A percentile compares a stretch with the other conserved stretches of the same genome.
These are phyloP conservation scores for Periparus ater DNA, from an alignment of 2,797 vertebrate genomes.

Conservation along the genomic window DNA sequence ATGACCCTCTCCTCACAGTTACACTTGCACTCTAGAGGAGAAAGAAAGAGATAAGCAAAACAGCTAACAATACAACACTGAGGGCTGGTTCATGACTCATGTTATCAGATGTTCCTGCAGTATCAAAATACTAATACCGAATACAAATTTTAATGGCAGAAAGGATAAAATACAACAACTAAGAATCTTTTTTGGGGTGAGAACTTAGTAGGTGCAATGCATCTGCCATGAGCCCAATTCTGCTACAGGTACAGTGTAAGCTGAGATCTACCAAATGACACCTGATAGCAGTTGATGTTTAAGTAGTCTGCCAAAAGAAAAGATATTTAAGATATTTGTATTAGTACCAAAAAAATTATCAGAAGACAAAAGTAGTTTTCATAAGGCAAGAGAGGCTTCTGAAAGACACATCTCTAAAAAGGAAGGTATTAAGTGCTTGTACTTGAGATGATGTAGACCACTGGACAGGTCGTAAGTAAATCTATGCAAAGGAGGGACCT, in stretches of 20 bases:
- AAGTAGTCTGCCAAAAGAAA: neutral
- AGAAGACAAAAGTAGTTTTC: neutral
- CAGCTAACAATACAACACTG: neutral
- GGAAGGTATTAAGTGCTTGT: neutral
- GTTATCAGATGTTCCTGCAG: constrained; percentile 12
- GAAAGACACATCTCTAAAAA: neutral
- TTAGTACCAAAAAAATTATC: neutral
- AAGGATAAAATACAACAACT: neutral
- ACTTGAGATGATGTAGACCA: neutral
- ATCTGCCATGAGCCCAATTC: neutral
- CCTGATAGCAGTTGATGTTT: neutral
- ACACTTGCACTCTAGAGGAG: neutral
- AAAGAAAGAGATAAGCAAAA: constrained; percentile 26
- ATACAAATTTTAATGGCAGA: neutral
- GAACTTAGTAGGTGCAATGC: neutral
- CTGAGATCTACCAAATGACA: neutral
- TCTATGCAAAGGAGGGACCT: neutral
- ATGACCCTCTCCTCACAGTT: neutral
- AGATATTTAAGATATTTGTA: neutral
- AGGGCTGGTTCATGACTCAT: neutral
- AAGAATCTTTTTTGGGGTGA: neutral
- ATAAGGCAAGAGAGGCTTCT: neutral
- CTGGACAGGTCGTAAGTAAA: neutral
- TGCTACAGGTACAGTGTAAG: neutral
- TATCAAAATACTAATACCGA: neutral